Base-by-base conservation (phyloP, 2,113 vertebrate genomes). In the Pygoscelis antarcticus region DNA sequence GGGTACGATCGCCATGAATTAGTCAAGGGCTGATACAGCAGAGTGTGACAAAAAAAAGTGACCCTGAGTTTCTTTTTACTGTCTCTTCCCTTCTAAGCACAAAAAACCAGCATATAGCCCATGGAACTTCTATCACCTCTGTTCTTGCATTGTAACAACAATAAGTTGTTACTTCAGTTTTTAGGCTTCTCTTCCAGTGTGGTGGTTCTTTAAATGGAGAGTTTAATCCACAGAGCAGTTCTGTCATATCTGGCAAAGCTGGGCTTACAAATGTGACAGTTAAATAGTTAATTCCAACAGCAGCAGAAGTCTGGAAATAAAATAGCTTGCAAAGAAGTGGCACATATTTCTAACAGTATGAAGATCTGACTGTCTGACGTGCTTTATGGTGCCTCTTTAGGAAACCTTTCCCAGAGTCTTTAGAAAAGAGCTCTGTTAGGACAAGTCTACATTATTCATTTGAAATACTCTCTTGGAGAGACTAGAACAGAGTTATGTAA, bases 21-120 rank as follows among this genome's bases (percentile, higher is more conserved):
- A 54, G 14, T 52, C 27, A 49, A 26, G 4, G 27, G 5, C 1
- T 57, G 44, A 47, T 68, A n/a, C 0, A 5, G 12, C 32, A 69
- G 14, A 49, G 13, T 16, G 18, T 61, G n/a, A 62, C 11, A 83
- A 55, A 20, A 71, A n/a, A n/a, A 36, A 8, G 3, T n/a, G 17
- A 36, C 10, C 18, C 8, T 27, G 11, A 0, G 1, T 61, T 79
- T 84, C 6, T 11, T 54, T 87, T 57, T 46, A 1, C 13, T n/a
- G 0, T 21, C 12, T 93, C 16, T 25, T 80, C 13, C 16, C 3
- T 92, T 77, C 57, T 27, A 19, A 15, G 12, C 6, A 13, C 3
- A 11, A 66, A 46, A 40, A 70, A 46, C 8, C 2, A 32, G 44
- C 13, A 12, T 19, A 46, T 12, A 54, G 11, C 5, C 19, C 16